Percentiles rank a stretch among this genome's conserved stretches.
Evolutionary conservation across 2,888 invertebrate species (phyloP).

Genomic region (Campoplex capitator): DNA sequence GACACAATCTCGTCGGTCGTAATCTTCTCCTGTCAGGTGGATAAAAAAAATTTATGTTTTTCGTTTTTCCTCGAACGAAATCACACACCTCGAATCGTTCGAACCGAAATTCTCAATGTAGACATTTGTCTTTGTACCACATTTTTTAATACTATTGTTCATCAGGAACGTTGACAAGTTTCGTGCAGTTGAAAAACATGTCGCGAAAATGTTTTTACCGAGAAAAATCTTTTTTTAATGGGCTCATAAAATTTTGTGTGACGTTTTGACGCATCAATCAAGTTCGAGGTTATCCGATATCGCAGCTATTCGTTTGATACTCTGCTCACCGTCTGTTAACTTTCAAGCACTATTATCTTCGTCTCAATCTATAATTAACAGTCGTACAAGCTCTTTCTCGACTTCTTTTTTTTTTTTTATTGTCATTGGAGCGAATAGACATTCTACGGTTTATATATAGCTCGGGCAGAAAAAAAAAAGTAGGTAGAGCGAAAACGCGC

Average conservation of each 20-base stretch:
- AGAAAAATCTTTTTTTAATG: not conserved
- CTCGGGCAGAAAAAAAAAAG: not conserved
- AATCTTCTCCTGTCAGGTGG: not conserved
- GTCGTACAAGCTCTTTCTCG: not conserved
- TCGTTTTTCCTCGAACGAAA: not conserved
- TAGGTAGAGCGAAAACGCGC: slow-evolving; percentile 27
- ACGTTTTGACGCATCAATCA: not conserved
- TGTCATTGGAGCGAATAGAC: not conserved
- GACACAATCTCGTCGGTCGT: not conserved
- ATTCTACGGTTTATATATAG: slow-evolving; percentile 10
- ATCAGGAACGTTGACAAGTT: not conserved
- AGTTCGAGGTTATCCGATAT: not conserved
- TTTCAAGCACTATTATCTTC: not conserved
- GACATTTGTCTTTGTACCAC: too few species aligned
- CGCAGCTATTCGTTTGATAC: not conserved
- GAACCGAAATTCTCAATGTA: too few species aligned
- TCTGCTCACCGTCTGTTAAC: not conserved
- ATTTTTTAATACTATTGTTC: too few species aligned
- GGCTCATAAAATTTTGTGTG: not conserved
- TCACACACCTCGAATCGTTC: too few species aligned
- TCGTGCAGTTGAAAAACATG: not conserved
- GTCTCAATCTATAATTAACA: slow-evolving; percentile 8
- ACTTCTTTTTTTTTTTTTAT: not conserved
- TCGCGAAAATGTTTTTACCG: not conserved
- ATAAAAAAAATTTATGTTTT: not conserved